Conservation (phyloP, 2,888 invertebrate species). For the Heliconius sara region DNA sequence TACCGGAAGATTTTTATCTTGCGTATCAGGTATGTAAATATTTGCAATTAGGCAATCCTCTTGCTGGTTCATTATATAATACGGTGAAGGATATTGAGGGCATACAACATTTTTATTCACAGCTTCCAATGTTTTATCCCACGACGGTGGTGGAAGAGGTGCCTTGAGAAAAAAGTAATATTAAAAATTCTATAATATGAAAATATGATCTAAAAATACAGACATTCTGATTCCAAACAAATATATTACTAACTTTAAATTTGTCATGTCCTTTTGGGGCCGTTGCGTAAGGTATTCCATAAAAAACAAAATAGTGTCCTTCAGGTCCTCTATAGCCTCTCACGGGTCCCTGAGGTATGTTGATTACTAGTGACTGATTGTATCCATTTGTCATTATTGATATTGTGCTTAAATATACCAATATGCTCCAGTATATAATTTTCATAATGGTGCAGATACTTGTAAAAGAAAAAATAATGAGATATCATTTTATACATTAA, state of each 20-base stretch:
- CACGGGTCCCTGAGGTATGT: constrained; percentile 56
- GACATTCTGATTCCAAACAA: background rate
- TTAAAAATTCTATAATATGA: too few relatives aligned
- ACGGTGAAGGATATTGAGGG: constrained; percentile 41
- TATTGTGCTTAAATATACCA: background rate
- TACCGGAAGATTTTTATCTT: constrained; percentile 59
- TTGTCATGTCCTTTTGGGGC: constrained; percentile 59
- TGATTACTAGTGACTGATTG: constrained; percentile 1
- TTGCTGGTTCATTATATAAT: constrained; percentile 11
- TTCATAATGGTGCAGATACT: background rate
- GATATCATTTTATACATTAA: background rate
- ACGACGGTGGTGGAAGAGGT: constrained; percentile 59
- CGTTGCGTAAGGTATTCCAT: constrained; percentile 66
- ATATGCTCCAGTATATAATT: background rate
- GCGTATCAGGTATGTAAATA: constrained; percentile 53
- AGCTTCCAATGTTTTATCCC: constrained; percentile 56
- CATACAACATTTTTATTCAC: constrained; percentile 53
- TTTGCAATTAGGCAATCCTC: constrained; percentile 56
- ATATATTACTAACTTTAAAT: constrained; percentile 51
- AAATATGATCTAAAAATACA: too few relatives aligned
- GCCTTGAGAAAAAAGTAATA: constrained; percentile 48
- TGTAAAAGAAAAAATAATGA: background rate
- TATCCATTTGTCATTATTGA: background rate
- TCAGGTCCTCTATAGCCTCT: constrained; percentile 55
- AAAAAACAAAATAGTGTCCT: constrained; percentile 55